Base-by-base conservation (phyloP, 2,113 vertebrate genomes). In the Vulpes lagopus region DNA sequence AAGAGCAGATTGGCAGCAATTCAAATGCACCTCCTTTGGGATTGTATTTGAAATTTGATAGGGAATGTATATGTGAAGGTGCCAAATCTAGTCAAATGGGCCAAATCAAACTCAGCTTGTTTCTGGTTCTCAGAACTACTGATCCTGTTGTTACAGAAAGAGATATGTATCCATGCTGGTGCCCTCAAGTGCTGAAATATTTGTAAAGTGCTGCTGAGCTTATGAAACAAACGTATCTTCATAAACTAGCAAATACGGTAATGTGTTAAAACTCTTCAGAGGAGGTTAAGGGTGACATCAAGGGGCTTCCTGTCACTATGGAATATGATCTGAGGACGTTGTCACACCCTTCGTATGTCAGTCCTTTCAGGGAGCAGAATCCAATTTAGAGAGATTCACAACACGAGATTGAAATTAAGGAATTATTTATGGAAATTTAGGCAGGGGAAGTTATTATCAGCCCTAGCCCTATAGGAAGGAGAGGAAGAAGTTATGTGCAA, bases 71-170 rank as follows among this genome's bases (percentile, higher is more conserved):
- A 71, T 96, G 67, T 6, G 11, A 91, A 95, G 43, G 64, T 93
- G 30, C 38, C 19, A 93, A 85, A 67, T 55, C 3, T 67, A 93
- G 27, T 60, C 64, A 95, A 86, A 86, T 2, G 12, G 32, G 8
- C 3, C 30, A 74, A 83, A 65, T 95, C 14, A 55, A 90, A 74
- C 23, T 19, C 67, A 81, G 81, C 10, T 20, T 80, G 80, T 65
- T 80, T 25, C 73, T 71, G 12, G 2, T 94, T 97, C 65, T 94
- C 35, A 57, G 30, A 94, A 98, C 22, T 32, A 73, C 22, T 74
- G 12, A 74, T 1, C 8, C 1, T 16, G 0, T 69, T 51, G 65
- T 89, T 73, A 83, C 1, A 85, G 27, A 81, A 51, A 90, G 67
- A 84, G 10, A 15, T 38, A 30, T 10, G 38, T 1, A n/a, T 81